A percentile compares a stretch with the other conserved stretches of the same genome.
phyloP scores from a whole-genome alignment of 2,888 invertebrate genomes.

The Cheilosia grossa region DNA sequence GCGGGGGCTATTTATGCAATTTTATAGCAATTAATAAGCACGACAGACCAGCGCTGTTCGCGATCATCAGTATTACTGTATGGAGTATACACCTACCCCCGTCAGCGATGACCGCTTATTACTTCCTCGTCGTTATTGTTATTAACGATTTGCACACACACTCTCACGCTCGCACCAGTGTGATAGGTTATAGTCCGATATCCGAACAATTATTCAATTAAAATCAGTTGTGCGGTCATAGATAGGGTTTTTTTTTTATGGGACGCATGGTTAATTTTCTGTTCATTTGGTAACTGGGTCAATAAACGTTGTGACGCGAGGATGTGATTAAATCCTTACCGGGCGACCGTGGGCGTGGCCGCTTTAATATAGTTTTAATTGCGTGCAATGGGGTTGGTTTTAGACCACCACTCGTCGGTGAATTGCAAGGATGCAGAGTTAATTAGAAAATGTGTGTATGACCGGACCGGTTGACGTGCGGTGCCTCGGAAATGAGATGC shows the following conservation, averaged over 20 bases:
- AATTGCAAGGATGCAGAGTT: too few relatives aligned
- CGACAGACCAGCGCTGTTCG: conserved; percentile 24
- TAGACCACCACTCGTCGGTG: too few relatives aligned
- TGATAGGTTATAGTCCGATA: conserved; percentile 27
- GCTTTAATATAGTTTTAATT: conserved; percentile 66
- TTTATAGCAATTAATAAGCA: conserved; percentile 61
- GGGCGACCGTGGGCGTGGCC: conserved; percentile 52
- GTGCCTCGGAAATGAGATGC: conserved; percentile 11
- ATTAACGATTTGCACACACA: conserved; percentile 19
- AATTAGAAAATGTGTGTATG: too few relatives aligned
- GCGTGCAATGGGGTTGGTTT: neutral
- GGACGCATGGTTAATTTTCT: conserved; percentile 15
- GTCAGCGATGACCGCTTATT: neutral
- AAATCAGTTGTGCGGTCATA: conserved; percentile 70
- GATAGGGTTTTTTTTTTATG: conserved; percentile 23
- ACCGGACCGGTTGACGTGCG: neutral
- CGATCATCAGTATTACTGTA: conserved; percentile 7
- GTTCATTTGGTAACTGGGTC: conserved; percentile 67
- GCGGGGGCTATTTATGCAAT: conserved; percentile 45
- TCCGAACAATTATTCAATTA: conserved; percentile 73
- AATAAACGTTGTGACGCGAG: conserved; percentile 67
- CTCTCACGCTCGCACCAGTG: neutral
- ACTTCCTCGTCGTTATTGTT: conserved; percentile 26
- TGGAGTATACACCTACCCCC: too few relatives aligned
- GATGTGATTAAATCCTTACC: conserved; percentile 67